Conservation (phyloP, 2,888 invertebrate genomes). For the Xylocampa areola region DNA sequence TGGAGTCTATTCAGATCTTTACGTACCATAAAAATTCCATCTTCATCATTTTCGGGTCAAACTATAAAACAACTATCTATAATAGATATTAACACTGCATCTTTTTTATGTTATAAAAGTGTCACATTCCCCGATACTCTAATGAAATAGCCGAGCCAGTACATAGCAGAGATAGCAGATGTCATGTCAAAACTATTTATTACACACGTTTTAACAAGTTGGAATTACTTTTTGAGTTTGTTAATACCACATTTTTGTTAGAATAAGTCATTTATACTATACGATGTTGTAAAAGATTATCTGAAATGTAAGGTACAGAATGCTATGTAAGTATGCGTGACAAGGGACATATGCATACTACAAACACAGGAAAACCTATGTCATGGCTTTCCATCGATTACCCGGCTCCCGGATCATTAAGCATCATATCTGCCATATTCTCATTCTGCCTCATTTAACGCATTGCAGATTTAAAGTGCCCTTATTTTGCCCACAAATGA, state of each 20-base stretch:
- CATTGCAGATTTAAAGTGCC: constrained; percentile 33
- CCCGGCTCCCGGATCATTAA: constrained; percentile 31
- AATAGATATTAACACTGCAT: constrained; percentile 4
- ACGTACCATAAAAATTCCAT: constrained; percentile 1
- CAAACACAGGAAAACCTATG: constrained; percentile 7
- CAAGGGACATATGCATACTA: neutral
- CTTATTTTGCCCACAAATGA: constrained; percentile 28
- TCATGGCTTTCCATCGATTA: constrained; percentile 8
- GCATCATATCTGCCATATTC: constrained; percentile 37
- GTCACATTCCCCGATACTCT: constrained; percentile 42
- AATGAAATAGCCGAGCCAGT: constrained; percentile 46
- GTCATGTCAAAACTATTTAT: constrained; percentile 57
- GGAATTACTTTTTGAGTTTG: constrained; percentile 45
- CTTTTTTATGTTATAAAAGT: constrained; percentile 21
- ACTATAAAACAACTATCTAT: constrained; percentile 9
- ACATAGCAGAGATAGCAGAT: constrained; percentile 45
- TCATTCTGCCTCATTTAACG: constrained; percentile 37
- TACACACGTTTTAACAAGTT: constrained; percentile 44
- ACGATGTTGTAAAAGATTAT: constrained; percentile 16
- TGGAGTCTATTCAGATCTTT: neutral
- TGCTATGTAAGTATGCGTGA: neutral
- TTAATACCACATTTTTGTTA: constrained; percentile 42
- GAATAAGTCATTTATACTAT: constrained; percentile 30
- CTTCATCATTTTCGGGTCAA: constrained; percentile 9
- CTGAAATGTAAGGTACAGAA: neutral